These are phyloP conservation scores for Gobiocypris rarus DNA, from an alignment of 2,113 vertebrate genomes.

Conservation along the genomic window DNA sequence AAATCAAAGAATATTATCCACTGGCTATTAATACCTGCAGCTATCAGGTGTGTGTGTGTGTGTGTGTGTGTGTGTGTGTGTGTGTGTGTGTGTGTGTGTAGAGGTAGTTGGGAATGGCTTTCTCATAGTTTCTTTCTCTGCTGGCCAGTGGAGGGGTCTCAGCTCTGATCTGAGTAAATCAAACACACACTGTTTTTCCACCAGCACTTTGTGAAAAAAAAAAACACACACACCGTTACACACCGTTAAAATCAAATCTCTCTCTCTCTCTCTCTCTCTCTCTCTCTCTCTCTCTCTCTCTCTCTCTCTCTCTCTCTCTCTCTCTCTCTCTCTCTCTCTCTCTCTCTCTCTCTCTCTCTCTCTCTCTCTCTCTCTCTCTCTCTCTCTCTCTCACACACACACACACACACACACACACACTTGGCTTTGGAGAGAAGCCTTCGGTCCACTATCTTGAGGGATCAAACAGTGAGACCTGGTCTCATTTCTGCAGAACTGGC, in stretches of 20 bases:
- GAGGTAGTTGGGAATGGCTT: background rate
- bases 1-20: conserved; percentile 29
- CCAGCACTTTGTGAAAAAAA: too few species aligned
- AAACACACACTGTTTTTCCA: too few species aligned
- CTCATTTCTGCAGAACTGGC: conserved; percentile 42
- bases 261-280: too few species aligned
- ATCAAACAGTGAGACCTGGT: conserved; percentile 52
- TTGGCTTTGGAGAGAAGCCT: conserved; percentile 17
- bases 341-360: too few species aligned
- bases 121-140: background rate
- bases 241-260: too few species aligned
- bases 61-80: too few species aligned
- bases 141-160: conserved; percentile 13
- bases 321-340: too few species aligned
- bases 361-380: too few species aligned
- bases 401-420: conserved; percentile 15
- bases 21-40: conserved; percentile 22
- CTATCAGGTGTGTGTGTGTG: conserved; percentile 24
- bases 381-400: background rate
- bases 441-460: conserved; percentile 44
- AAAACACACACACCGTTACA: too few species aligned
- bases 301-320: too few species aligned
- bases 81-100: background rate
- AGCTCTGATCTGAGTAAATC: background rate
- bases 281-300: too few species aligned